These are phyloP conservation scores for Onychomys leucogaster DNA, from an alignment of 2,797 vertebrate species.

Conservation along the genomic window DNA sequence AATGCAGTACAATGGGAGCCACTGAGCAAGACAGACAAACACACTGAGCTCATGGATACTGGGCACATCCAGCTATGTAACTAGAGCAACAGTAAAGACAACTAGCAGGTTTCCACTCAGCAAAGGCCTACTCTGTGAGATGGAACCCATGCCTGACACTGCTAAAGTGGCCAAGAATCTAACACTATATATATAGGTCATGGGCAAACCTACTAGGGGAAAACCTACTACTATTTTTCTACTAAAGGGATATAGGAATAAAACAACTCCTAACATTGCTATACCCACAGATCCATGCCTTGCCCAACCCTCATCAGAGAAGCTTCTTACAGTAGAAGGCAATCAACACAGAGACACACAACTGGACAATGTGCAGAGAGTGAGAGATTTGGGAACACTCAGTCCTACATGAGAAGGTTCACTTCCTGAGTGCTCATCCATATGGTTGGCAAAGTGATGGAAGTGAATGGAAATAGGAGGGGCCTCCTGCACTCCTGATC, in stretches of 20 bases:
- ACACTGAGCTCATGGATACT: neutral
- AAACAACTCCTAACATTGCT: neutral
- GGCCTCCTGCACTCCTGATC: neutral
- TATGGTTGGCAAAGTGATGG: neutral
- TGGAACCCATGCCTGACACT: neutral
- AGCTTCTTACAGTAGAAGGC: neutral
- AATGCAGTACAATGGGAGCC: neutral
- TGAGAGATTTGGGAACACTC: neutral
- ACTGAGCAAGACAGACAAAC: neutral
- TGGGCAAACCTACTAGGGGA: neutral
- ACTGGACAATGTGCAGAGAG: neutral
- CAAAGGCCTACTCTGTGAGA: neutral
- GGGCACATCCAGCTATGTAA: neutral
- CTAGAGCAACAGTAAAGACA: neutral
- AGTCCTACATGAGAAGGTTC: neutral
- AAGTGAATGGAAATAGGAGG: neutral
- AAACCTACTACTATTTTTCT: neutral
- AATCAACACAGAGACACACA: neutral
- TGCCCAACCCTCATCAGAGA: too few species aligned
- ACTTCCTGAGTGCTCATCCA: neutral
- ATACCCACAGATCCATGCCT: neutral
- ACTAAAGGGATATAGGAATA: neutral
- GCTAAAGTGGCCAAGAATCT: neutral
- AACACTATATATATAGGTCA: neutral
- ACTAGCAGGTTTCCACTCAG: neutral